phyloP scores from a whole-genome alignment of 2,797 vertebrate genomes.

The Sebastes matsubarae region DNA sequence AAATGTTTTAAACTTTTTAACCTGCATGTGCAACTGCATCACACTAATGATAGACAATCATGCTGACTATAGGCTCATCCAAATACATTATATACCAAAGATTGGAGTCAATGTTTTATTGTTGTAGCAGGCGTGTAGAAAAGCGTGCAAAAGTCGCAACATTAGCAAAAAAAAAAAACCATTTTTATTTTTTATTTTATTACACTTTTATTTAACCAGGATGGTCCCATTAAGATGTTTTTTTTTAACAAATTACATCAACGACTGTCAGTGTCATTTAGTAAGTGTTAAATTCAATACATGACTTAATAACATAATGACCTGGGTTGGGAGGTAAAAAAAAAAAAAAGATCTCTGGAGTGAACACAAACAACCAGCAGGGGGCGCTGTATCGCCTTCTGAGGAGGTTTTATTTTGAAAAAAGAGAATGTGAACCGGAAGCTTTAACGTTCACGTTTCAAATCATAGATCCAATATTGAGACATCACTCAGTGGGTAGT shows the following conservation, averaged over 20 bases:
- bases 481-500: not conserved
- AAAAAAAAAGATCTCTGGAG: not conserved
- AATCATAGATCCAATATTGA: slow-evolving; percentile 28
- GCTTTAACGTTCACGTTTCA: not conserved
- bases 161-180: too few species aligned
- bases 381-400: not conserved
- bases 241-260: too few species aligned
- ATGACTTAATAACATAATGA: too few species aligned
- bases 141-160: too few species aligned
- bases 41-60: not conserved
- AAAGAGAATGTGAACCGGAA: slow-evolving; percentile 49
- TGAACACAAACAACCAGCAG: not conserved
- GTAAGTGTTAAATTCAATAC: too few species aligned
- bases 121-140: too few species aligned
- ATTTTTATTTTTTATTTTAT: too few species aligned
- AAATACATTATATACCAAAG: too few species aligned
- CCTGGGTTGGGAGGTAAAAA: not conserved
- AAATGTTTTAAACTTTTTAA: not conserved
- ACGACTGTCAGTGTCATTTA: too few species aligned
- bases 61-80: not conserved
- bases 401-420: slow-evolving; percentile 12
- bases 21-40: not conserved
- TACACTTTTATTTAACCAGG: too few species aligned
- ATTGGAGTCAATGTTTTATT: too few species aligned
- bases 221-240: too few species aligned